Conservation (phyloP, 2,113 vertebrate genomes). For the Bagarius yarrelli region DNA sequence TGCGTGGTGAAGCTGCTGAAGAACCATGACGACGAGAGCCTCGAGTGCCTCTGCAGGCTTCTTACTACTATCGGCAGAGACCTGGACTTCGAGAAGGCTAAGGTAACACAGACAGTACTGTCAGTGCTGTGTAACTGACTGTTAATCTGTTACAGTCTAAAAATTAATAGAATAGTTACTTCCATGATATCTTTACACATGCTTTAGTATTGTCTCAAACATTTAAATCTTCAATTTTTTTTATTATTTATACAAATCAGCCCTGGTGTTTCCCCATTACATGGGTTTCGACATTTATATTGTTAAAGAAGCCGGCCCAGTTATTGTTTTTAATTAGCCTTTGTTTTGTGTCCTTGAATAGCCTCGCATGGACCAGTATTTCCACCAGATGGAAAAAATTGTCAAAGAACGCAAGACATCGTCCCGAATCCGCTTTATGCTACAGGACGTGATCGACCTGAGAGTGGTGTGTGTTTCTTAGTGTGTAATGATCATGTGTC, state of each 20-base stretch:
- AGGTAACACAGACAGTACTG: slow-evolving; percentile 70
- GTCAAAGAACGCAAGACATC: slow-evolving; percentile 97
- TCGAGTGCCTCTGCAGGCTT: slow-evolving; percentile 93
- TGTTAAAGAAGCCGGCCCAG: not conserved
- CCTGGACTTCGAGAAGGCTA: slow-evolving; percentile 96
- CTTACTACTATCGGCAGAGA: slow-evolving; percentile 97
- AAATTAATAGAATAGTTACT: too few relatives aligned
- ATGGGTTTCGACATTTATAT: too few relatives aligned
- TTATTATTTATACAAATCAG: too few relatives aligned
- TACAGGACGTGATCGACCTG: slow-evolving; percentile 93
- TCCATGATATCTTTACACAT: too few relatives aligned
- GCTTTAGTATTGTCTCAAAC: too few relatives aligned
- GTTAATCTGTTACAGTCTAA: too few relatives aligned
- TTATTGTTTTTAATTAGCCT: slow-evolving; percentile 29
- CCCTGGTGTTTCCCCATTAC: too few relatives aligned
- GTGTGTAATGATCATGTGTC: not conserved
- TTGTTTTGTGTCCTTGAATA: slow-evolving; percentile 56
- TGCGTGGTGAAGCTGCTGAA: slow-evolving; percentile 97
- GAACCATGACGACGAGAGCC: slow-evolving; percentile 92
- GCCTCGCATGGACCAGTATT: slow-evolving; percentile 99
- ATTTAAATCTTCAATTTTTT: too few relatives aligned
- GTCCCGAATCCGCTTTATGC: slow-evolving; percentile 95
- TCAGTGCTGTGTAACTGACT: not conserved
- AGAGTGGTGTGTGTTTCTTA: slow-evolving; percentile 76
- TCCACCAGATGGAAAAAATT: slow-evolving; percentile 98